A percentile compares a stretch with the other conserved stretches of the same genome.
Conservation (phyloP, 2,888 invertebrate genomes). For the Eristalis pertinax region DNA sequence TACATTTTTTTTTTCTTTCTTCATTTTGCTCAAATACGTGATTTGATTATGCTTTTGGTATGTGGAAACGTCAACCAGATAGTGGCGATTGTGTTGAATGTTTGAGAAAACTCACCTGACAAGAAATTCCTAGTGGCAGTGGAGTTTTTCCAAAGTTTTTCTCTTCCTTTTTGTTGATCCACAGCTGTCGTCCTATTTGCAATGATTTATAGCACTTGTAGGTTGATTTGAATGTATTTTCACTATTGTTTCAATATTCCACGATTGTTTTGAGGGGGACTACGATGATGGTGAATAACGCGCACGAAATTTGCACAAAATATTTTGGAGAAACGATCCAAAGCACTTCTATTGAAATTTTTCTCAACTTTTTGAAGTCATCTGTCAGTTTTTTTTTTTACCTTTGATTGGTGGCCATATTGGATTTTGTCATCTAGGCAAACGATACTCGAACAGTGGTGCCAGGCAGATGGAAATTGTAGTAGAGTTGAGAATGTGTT, state of each 20-base stretch:
- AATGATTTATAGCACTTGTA: conserved; percentile 17
- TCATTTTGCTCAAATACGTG: not conserved
- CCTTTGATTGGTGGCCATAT: conserved; percentile 60
- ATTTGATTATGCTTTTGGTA: not conserved
- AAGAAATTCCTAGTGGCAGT: conserved; percentile 40
- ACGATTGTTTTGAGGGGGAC: not conserved
- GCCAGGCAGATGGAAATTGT: conserved; percentile 24
- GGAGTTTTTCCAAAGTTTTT: not conserved
- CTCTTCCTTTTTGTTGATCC: conserved; percentile 28
- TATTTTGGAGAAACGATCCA: conserved; percentile 31
- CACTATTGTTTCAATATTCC: conserved; percentile 21
- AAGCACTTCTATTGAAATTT: conserved; percentile 47
- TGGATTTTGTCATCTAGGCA: conserved; percentile 36
- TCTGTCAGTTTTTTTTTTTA: conserved; percentile 59
- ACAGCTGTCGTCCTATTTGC: conserved; percentile 67
- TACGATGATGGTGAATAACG: conserved; percentile 16
- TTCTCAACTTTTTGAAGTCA: conserved; percentile 59
- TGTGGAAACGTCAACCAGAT: not conserved
- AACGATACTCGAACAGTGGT: conserved; percentile 33
- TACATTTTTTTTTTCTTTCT: not conserved
- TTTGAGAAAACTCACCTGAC: conserved; percentile 58
- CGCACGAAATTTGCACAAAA: conserved; percentile 36
- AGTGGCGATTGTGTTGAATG: not conserved
- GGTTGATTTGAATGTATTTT: conserved; percentile 1
- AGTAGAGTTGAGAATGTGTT: conserved; percentile 2